Conservation (phyloP, 23 tunicate species). For the Ciona savignyi region DNA sequence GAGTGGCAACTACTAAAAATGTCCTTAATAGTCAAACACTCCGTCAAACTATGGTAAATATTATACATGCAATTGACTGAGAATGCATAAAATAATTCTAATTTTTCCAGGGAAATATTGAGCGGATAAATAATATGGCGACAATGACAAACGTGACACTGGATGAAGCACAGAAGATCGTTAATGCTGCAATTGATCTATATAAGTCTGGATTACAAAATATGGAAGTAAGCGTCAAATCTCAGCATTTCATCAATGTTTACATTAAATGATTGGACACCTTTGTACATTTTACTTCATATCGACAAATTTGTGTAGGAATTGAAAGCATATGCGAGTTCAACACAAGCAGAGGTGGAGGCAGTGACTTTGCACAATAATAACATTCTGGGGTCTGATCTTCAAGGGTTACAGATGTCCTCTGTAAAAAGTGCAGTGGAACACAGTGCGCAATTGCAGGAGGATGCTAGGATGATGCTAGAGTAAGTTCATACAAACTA, state of each 20-base stretch:
- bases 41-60: conserved; percentile 43
- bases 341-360: neutral
- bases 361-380: neutral
- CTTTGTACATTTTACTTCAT: too few species aligned
- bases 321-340: neutral
- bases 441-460: neutral
- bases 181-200: conserved; percentile 6
- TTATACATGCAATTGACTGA: too few species aligned
- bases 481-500: too few species aligned
- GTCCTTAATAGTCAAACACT: conserved; percentile 35
- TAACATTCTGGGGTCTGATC: neutral
- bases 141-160: conserved; percentile 14
- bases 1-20: conserved; percentile 19
- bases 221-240: neutral
- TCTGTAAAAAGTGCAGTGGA: neutral
- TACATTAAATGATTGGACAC: too few species aligned
- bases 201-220: neutral
- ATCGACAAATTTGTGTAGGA: too few species aligned
- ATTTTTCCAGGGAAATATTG: conserved; percentile 58
- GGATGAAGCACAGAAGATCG: neutral
- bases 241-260: too few species aligned
- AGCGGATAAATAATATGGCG: conserved; percentile 13
- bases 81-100: too few species aligned
- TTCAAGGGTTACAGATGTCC: neutral
- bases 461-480: neutral